phyloP scores from a whole-genome alignment of 1,140 invertebrate species.

The Drosophila pruinosa region DNA sequence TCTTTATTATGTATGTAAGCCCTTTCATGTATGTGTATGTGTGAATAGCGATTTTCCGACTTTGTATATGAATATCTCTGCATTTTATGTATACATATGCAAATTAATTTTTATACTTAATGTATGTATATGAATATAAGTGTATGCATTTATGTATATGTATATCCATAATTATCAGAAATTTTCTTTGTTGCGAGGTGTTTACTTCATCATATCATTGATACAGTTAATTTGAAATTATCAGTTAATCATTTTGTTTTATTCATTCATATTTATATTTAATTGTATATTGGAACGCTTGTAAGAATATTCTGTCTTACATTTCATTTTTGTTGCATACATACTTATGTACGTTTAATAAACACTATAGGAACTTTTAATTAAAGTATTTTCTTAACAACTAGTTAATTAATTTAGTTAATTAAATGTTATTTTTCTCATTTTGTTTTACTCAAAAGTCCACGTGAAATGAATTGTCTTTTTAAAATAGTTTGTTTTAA shows the following conservation, averaged over 20 bases:
- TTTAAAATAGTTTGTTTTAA: neutral
- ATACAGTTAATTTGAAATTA: slow-evolving; percentile 12
- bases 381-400: slow-evolving; percentile 46
- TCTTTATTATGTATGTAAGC: neutral
- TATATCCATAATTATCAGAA: neutral
- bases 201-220: slow-evolving; percentile 13
- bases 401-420: slow-evolving; percentile 10
- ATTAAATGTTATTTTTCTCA: slow-evolving; percentile 3
- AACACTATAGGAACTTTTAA: slow-evolving; percentile 71
- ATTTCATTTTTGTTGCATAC: slow-evolving; percentile 1
- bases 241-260: slow-evolving; percentile 1
- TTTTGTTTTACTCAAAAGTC: neutral
- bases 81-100: too few species aligned
- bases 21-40: neutral
- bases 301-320: slow-evolving; percentile 1
- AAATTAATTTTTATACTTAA: neutral
- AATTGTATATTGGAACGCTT: neutral
- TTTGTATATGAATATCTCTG: neutral
- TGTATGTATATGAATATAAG: too few species aligned
- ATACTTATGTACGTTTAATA: slow-evolving; percentile 24
- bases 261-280: neutral
- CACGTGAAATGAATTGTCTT: neutral
- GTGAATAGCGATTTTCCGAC: neutral
- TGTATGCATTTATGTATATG: too few species aligned
- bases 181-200: slow-evolving; percentile 37